phyloP scores from a whole-genome alignment of 2,797 vertebrate genomes.

The Pantherophis vulpinus region DNA sequence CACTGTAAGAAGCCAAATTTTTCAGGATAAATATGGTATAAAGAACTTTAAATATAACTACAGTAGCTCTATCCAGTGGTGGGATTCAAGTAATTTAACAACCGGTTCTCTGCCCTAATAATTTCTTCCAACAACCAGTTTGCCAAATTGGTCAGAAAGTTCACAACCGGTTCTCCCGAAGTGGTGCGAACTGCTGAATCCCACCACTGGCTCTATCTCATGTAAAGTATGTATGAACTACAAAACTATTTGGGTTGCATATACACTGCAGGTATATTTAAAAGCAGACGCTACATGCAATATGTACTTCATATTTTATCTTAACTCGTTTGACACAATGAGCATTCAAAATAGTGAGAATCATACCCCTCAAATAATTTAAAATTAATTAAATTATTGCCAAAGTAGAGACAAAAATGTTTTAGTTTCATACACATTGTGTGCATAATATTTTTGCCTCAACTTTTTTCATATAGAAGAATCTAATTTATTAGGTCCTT shows the following conservation, averaged over 20 bases:
- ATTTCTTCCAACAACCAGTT: no score
- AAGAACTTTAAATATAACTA: neutral
- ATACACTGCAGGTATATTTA: neutral
- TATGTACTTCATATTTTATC: neutral
- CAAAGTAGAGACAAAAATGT: conserved; percentile 32
- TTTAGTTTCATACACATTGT: conserved; percentile 32
- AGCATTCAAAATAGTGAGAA: neutral
- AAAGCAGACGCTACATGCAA: neutral
- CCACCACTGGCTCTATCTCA: neutral
- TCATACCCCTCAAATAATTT: neutral
- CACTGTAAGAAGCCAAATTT: neutral
- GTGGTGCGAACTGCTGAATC: no score
- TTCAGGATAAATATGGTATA: neutral
- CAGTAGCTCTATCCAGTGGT: neutral
- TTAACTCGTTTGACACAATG: neutral
- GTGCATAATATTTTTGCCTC: neutral
- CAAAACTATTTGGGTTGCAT: neutral
- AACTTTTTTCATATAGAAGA: neutral
- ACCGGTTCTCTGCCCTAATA: no score
- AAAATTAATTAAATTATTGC: conserved; percentile 3
- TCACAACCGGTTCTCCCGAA: no score
- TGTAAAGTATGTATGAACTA: neutral
- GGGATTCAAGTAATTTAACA: no score
- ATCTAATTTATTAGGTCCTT: neutral
- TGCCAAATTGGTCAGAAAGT: no score